phyloP scores from a whole-genome alignment of 2,888 invertebrate species.

The Tridacna gigas region DNA sequence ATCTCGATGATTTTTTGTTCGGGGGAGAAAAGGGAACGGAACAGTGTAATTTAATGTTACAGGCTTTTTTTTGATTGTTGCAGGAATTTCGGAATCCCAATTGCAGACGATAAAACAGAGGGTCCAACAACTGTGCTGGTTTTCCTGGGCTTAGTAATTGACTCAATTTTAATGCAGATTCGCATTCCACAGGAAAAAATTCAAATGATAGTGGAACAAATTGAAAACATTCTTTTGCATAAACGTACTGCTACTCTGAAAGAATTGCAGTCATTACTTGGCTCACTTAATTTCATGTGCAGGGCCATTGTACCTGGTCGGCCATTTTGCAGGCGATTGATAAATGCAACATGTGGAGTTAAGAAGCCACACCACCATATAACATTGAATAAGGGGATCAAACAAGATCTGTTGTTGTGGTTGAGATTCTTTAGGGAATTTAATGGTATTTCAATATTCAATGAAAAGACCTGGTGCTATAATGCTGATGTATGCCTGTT shows the following conservation, averaged over 20 bases:
- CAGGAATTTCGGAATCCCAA: constrained; percentile 23
- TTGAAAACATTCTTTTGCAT: background rate
- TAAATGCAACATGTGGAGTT: too few species aligned
- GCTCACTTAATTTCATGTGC: constrained; percentile 36
- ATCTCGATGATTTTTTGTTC: constrained; percentile 50
- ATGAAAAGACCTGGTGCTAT: constrained; percentile 3
- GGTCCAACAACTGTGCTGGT: constrained; percentile 30
- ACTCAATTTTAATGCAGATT: constrained; percentile 32
- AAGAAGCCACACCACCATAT: constrained; percentile 4
- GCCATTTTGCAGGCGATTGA: too few species aligned
- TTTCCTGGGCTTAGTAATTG: constrained; percentile 36
- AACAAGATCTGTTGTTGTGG: too few species aligned
- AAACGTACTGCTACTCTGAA: constrained; percentile 2
- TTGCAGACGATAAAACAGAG: constrained; percentile 38
- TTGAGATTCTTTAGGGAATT: too few species aligned
- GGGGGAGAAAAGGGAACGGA: constrained; percentile 8
- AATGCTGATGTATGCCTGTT: constrained; percentile 15
- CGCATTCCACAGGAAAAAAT: constrained; percentile 24
- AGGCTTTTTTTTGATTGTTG: background rate
- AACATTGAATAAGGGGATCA: background rate
- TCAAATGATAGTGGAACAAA: background rate
- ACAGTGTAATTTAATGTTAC: constrained; percentile 5
- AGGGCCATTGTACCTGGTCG: too few species aligned
- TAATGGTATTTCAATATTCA: too few species aligned
- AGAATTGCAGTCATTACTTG: constrained; percentile 27